These are phyloP conservation scores for Hecatera dysodea DNA, from an alignment of 2,888 invertebrate genomes.

Conservation along the genomic window DNA sequence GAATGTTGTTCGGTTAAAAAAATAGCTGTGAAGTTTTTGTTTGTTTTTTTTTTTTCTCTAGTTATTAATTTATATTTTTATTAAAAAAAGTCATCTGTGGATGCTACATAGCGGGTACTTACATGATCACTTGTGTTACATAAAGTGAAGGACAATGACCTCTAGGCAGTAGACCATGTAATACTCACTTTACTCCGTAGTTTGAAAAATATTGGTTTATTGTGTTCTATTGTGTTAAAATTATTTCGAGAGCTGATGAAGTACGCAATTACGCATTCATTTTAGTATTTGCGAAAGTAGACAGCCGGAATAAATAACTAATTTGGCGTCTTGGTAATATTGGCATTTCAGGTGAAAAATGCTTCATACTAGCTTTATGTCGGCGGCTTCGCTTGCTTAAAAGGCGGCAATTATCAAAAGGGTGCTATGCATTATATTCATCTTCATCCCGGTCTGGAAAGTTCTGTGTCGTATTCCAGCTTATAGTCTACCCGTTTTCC, in stretches of 20 bases:
- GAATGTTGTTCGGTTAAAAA: conserved; percentile 11
- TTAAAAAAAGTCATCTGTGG: no score
- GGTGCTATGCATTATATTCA: no score
- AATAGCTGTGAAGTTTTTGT: conserved; percentile 9
- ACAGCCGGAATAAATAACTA: not conserved
- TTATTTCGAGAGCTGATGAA: not conserved
- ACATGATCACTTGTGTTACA: not conserved
- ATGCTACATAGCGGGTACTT: no score
- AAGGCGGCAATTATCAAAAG: no score
- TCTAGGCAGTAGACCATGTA: conserved; percentile 24
- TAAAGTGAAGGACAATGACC: conserved; percentile 7
- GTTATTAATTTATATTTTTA: not conserved
- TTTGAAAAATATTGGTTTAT: not conserved
- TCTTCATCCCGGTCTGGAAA: no score
- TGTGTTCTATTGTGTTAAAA: not conserved
- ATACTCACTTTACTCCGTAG: not conserved
- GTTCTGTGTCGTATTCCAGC: no score
- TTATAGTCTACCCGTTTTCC: no score
- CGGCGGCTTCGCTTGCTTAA: no score
- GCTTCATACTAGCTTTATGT: no score
- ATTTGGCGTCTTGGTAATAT: no score
- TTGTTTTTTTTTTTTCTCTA: not conserved
- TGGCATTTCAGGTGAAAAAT: no score
- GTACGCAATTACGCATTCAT: no score
- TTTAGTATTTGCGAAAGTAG: not conserved